phyloP scores from a whole-genome alignment of 92 coral and sea anemone species.

The Isaurus tuberculatus region DNA sequence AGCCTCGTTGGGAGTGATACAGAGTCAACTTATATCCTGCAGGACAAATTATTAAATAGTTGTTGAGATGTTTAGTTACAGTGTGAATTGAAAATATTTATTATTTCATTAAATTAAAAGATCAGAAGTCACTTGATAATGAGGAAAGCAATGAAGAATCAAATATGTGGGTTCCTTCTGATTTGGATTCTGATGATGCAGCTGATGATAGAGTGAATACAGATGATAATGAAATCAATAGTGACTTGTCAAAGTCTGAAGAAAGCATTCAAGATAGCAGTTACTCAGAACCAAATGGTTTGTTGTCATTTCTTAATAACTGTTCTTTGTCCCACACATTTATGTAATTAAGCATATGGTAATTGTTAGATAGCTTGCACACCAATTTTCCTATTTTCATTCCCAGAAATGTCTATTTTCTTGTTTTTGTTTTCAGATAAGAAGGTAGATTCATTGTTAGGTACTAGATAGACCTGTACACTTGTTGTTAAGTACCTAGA shows the following conservation, averaged over 20 bases:
- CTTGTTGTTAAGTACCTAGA: neutral
- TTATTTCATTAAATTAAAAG: constrained; percentile 12
- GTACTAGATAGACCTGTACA: too few species aligned
- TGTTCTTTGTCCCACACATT: too few species aligned
- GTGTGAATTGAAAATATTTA: too few species aligned
- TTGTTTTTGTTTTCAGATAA: too few species aligned
- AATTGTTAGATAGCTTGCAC: too few species aligned
- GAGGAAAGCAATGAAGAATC: constrained; percentile 41
- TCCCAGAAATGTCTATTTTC: too few species aligned
- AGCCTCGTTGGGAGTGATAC: too few species aligned
- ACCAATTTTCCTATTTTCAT: too few species aligned
- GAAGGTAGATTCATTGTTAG: too few species aligned
- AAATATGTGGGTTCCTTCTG: constrained; percentile 85
- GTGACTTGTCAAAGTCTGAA: constrained; percentile 13
- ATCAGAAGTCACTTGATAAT: constrained; percentile 38
- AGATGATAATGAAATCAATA: neutral
- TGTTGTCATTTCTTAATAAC: constrained; percentile 5
- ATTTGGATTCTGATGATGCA: constrained; percentile 73
- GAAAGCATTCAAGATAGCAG: neutral
- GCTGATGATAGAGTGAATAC: constrained; percentile 10
- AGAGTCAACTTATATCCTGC: too few species aligned
- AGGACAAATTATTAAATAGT: neutral
- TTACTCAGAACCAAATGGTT: neutral
- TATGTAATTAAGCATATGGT: too few species aligned
- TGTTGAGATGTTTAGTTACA: neutral